Evolutionary conservation across 2,797 vertebrate species (phyloP), one percentile per base, ranked within the genome.

Genomic region (Macrochelys suwanniensis): DNA sequence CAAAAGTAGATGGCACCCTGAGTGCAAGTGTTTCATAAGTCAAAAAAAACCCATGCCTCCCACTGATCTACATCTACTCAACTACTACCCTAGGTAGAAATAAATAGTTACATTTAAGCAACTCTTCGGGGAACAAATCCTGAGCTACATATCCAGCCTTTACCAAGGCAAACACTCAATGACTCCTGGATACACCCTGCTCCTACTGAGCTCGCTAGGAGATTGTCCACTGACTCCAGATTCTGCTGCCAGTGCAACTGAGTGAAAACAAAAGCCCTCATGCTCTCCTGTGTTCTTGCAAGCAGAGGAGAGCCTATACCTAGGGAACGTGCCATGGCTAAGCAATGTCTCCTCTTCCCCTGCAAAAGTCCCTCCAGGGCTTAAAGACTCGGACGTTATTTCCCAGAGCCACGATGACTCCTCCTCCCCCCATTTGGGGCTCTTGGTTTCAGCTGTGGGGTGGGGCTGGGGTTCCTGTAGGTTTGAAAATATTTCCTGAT

Each of bases 261-360:
- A 28, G 31, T 57, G 91, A 51, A 31, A 92, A 94, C 68, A 31
- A 80, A 89, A 91, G 25, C 23, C 0, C 2, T 82, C 15, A 13
- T 59, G 49, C 71, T 83, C 79, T 37, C 4, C 28, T 94, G 93
- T 90, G 77, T 84, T 87, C 83, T 84, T 93, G 54, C 37, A 92
- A 96, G 71, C 16, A 16, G 16, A 65, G 33, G 33, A 17, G 33
- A n/a, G 59, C 28, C 31, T n/a, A 33, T 31, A 13, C 12, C 61
- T 15, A 31, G 31, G 33, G 59, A 61, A 25, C 11, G 13, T 21
- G 11, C 49, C 49, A 49, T 49, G 49, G 49, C 11, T 49, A 49
- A 49, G 19, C 53, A 17, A 19, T 53, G 13, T 65, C 13, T 17
- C 26, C 10, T 1, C 15, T 19, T 61, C 80, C 16, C 65, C 88